phyloP scores from a whole-genome alignment of 2,113 vertebrate genomes.

The Seriola dumerili region DNA sequence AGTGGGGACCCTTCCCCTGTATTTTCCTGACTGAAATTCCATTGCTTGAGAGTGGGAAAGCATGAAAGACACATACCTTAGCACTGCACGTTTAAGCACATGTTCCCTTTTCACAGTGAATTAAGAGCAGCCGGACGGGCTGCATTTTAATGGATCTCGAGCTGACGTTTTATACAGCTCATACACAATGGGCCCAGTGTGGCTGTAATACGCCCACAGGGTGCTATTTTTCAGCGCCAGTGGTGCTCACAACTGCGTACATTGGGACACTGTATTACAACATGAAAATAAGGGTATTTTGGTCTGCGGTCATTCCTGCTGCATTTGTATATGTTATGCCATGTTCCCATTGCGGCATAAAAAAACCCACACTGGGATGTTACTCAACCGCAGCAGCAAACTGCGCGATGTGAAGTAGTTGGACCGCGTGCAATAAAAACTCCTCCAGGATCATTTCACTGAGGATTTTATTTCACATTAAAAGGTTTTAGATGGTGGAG shows the following conservation, averaged over 20 bases:
- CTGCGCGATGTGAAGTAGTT: conserved; percentile 27
- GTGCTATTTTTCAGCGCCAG: conserved; percentile 63
- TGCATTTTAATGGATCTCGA: conserved; percentile 69
- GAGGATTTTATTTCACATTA: conserved; percentile 23
- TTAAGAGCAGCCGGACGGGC: conserved; percentile 42
- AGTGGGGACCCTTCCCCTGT: conserved; percentile 11
- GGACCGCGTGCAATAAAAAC: conserved; percentile 30
- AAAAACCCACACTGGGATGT: conserved; percentile 40
- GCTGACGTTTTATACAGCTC: conserved; percentile 63
- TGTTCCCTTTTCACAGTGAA: conserved; percentile 51
- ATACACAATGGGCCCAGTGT: conserved; percentile 68
- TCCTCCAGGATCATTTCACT: conserved; percentile 6
- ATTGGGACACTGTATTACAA: conserved; percentile 36
- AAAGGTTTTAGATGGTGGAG: conserved; percentile 13
- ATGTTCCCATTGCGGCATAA: conserved; percentile 22
- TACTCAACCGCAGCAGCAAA: conserved; percentile 35
- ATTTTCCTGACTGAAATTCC: conserved; percentile 26
- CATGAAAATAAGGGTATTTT: conserved; percentile 61
- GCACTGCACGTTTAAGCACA: conserved; percentile 40
- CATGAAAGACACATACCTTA: conserved; percentile 1
- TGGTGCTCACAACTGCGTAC: conserved; percentile 32
- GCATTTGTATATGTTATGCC: conserved; percentile 50
- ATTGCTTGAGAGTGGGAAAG: conserved; percentile 9
- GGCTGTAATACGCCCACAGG: conserved; percentile 63
- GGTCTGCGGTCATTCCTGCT: conserved; percentile 33